Conservation (phyloP, 2,113 vertebrate species). For the Notarius quadriscutis region DNA sequence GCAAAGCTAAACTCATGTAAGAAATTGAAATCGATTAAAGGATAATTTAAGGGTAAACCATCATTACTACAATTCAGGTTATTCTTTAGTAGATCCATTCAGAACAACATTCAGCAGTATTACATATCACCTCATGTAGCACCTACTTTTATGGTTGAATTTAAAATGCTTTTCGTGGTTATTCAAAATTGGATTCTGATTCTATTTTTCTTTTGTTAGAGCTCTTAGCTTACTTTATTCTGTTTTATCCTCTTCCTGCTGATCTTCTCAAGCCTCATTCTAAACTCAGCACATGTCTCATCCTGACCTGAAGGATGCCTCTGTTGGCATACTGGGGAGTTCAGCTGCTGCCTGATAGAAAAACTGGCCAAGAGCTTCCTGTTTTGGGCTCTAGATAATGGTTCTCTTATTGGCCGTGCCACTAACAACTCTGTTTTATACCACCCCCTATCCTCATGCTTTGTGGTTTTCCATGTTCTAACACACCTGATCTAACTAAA, state of each 20-base stretch:
- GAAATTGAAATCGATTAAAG: background rate
- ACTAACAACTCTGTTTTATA: conserved; percentile 11
- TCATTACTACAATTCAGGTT: background rate
- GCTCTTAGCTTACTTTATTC: background rate
- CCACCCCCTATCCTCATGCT: background rate
- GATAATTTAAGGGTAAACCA: background rate
- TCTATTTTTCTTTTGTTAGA: background rate
- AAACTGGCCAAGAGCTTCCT: conserved; percentile 38
- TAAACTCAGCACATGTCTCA: conserved; percentile 49
- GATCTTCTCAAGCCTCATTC: conserved; percentile 28
- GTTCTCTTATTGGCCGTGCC: conserved; percentile 32
- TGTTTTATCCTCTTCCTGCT: background rate
- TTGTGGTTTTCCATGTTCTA: background rate
- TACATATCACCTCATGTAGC: background rate
- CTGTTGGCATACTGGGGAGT: conserved; percentile 47
- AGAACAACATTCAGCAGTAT: background rate
- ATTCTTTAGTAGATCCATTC: background rate
- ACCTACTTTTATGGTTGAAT: background rate
- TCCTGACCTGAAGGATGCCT: conserved; percentile 46
- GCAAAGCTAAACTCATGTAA: background rate
- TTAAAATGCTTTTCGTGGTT: background rate
- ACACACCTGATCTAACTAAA: background rate
- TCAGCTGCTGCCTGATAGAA: conserved; percentile 45
- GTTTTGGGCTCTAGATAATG: conserved; percentile 41
- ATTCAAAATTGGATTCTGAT: background rate